Percentiles rank a stretch among this genome's conserved stretches.
Evolutionary conservation across 1,140 invertebrate species (phyloP).

Genomic region (Campoletis sonorensis): DNA sequence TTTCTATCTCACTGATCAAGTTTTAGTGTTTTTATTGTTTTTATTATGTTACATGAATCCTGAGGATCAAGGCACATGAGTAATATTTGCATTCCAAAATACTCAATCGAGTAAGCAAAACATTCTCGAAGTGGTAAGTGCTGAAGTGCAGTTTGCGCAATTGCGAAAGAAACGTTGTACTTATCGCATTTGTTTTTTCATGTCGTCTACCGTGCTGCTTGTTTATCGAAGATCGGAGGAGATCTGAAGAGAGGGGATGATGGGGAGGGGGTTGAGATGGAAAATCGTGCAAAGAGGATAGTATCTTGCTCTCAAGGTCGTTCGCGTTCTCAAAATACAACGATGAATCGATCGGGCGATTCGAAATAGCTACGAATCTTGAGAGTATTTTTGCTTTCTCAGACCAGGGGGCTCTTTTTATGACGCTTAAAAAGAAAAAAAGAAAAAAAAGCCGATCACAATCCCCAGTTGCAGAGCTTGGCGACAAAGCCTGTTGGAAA

Average conservation of each 20-base stretch:
- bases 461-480: no score
- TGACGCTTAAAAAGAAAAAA: not conserved
- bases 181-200: slow-evolving; percentile 1
- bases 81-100: not conserved
- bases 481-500: no score
- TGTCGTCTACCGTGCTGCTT: not conserved
- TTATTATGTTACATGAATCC: not conserved
- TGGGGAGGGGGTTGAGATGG: not conserved
- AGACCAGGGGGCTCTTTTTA: not conserved
- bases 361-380: slow-evolving; percentile 54
- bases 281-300: slow-evolving; percentile 6
- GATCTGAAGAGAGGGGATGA: not conserved
- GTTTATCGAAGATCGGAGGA: not conserved
- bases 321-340: slow-evolving; percentile 55
- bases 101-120: not conserved
- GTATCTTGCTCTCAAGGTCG: slow-evolving; percentile 56
- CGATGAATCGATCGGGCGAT: slow-evolving; percentile 54
- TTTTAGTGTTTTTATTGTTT: no score
- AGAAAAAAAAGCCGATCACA: not conserved
- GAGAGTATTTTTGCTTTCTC: slow-evolving; percentile 31
- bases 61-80: not conserved
- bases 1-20: no score
- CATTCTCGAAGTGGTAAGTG: not conserved
- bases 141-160: not conserved
- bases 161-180: not conserved